These are phyloP conservation scores for Andricus curvator DNA, from an alignment of 2,888 invertebrate species.

Conservation along the genomic window DNA sequence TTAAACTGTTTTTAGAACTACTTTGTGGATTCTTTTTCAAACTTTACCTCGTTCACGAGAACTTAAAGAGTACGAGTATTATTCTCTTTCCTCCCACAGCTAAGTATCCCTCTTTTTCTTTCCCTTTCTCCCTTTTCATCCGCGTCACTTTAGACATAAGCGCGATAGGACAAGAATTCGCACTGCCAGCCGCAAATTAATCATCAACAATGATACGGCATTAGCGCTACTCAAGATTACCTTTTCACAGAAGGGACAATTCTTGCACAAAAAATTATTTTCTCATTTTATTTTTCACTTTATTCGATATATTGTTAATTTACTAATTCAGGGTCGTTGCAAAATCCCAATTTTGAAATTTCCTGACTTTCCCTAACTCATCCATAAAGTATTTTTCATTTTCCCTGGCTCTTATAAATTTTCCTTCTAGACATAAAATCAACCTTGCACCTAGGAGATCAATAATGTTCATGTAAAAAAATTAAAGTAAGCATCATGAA, in stretches of 20 bases:
- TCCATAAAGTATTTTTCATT: too few species aligned
- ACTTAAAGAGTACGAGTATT: background rate
- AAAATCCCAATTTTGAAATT: too few species aligned
- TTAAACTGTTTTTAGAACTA: background rate
- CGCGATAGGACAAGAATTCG: background rate
- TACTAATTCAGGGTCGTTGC: too few species aligned
- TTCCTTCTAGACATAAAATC: too few species aligned
- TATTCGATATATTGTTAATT: background rate
- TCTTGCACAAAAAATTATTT: background rate
- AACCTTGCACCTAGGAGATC: too few species aligned
- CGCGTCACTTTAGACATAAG: conserved; percentile 13
- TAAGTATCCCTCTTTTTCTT: conserved; percentile 9
- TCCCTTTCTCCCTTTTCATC: conserved; percentile 2
- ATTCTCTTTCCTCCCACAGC: conserved; percentile 24
- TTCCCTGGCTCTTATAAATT: too few species aligned
- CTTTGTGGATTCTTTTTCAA: background rate
- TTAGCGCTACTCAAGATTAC: background rate
- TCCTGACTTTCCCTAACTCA: too few species aligned
- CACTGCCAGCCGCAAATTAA: conserved; percentile 13
- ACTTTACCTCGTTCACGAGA: background rate
- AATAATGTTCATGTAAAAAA: too few species aligned
- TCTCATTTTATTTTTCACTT: background rate
- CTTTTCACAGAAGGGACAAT: background rate
- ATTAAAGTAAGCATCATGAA: too few species aligned
- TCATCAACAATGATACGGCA: conserved; percentile 10